Conservation (phyloP, 2,113 vertebrate genomes). For the Crypturellus undulatus region DNA sequence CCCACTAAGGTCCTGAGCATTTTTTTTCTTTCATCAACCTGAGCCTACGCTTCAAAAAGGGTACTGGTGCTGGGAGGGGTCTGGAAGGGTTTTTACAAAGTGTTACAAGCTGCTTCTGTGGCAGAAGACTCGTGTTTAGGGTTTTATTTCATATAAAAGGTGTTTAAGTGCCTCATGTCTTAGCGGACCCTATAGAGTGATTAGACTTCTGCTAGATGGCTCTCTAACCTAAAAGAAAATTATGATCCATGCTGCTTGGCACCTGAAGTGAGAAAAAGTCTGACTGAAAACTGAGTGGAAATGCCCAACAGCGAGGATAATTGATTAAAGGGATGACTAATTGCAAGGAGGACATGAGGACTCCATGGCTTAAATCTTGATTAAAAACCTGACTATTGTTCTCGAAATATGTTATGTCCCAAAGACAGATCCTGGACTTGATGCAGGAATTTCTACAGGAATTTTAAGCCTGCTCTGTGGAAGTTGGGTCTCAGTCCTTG, state of each 20-base stretch:
- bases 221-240: constrained; percentile 14
- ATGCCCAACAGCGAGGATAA: constrained; percentile 19
- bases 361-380: constrained; percentile 33
- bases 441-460: not conserved
- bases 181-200: not conserved
- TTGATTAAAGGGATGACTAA: constrained; percentile 40
- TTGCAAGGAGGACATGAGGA: not conserved
- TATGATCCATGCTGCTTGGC: not conserved
- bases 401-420: not conserved
- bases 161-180: not conserved
- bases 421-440: not conserved
- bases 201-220: constrained; percentile 39
- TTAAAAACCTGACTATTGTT: not conserved
- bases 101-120: not conserved
- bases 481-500: not conserved
- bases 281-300: not conserved
- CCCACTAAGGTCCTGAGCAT: not conserved
- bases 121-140: not conserved
- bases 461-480: not conserved
- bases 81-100: not conserved
- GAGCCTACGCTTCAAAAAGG: not conserved
- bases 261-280: not conserved
- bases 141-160: not conserved
- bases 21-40: not conserved
- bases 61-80: not conserved